Evolutionary conservation across 2,888 invertebrate species (phyloP), one percentile per base, ranked within the genome.

Genomic region (Stenolophus ochropezus): DNA sequence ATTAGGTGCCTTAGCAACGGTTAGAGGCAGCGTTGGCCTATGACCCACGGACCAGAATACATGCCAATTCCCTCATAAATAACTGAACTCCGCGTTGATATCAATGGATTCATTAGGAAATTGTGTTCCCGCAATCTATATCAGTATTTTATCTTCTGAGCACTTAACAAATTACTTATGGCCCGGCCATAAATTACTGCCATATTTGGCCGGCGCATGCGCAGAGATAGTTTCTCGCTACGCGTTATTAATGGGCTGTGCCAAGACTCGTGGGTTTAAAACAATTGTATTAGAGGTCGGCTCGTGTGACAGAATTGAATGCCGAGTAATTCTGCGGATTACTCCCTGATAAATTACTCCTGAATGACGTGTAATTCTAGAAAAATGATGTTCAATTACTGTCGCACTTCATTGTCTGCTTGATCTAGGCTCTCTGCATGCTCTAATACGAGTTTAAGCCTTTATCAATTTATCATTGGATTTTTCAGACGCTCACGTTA

Each of bases 101-200:
- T 71, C 69, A 79, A 71, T 71, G 71, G 79, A 79, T 79, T 79
- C 79, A 79, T 79, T 79, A 71, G 53, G 51, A 79, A 53, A 79
- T 79, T 79, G 71, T 71, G 71, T 61, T 77, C 79, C 51, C 71
- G 53, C 79, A 71, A 71, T 69, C 79, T 79, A 79, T 71, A 79
- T 71, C 79, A 79, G 79, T 79, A 77, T 77, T 77, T 77, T 77
- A 77, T 61, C 77, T 61, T 65, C 56, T 14, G 33, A 71, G 71
- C 79, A 71, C 71, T 79, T 71, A 79, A 79, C 79, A 69, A 79
- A 79, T 79, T 79, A 79, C 79, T 51, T 69, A 79, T 53, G 14
- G 27, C 79, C 78, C 53, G 49, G 25, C 23, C 18, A 79, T 79
- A 79, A 79, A 79, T 79, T 69, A 79, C 79, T 71, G 49, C 69